phyloP scores from a whole-genome alignment of 2,113 vertebrate species.

The Lichenostomus cassidix region DNA sequence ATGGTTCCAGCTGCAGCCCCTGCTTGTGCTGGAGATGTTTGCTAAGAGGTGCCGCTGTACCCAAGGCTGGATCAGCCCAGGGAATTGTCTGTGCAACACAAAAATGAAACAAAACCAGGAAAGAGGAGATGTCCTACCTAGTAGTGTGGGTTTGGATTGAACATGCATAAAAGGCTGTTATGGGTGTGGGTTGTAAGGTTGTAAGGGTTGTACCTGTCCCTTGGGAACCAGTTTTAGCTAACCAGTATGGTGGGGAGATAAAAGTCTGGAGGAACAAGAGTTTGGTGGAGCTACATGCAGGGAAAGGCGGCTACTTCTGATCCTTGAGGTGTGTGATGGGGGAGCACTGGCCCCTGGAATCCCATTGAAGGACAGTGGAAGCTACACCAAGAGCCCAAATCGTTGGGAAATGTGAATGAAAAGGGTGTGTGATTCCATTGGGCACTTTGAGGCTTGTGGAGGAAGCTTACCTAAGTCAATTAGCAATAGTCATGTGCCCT shows the following conservation, averaged over 20 bases:
- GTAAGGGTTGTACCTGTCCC: background rate
- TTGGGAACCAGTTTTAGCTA: background rate
- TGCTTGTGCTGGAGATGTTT: background rate
- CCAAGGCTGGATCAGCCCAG: background rate
- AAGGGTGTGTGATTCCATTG: background rate
- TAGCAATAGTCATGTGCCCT: background rate
- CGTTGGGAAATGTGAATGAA: background rate
- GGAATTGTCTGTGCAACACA: background rate
- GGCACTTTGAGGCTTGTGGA: background rate
- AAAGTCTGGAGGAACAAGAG: background rate
- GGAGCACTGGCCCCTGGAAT: background rate
- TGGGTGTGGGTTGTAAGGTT: background rate
- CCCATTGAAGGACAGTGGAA: background rate
- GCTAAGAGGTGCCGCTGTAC: background rate
- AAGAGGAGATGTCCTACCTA: background rate
- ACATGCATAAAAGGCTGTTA: background rate
- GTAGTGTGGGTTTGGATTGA: background rate
- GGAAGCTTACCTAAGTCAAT: background rate
- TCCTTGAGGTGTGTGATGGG: fast-evolving
- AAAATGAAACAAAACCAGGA: background rate
- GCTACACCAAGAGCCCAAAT: background rate
- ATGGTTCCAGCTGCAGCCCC: background rate
- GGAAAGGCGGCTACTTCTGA: background rate
- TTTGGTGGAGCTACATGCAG: background rate
- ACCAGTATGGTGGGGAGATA: background rate